Conservation (phyloP, 2,888 invertebrate species). For the Pachymerium ferrugineum region DNA sequence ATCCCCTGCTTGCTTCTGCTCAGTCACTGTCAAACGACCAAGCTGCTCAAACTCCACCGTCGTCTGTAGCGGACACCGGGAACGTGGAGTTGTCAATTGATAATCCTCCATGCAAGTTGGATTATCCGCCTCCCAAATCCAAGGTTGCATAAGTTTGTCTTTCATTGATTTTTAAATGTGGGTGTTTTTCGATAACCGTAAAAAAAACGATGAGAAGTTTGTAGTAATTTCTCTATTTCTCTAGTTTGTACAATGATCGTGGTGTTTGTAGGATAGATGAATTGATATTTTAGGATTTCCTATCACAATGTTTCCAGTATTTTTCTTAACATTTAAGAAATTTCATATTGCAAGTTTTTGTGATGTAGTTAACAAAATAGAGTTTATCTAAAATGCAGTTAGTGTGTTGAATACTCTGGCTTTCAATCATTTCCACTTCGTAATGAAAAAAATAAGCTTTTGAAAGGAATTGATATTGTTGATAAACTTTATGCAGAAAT, state of each 20-base stretch:
- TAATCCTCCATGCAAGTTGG: conserved; percentile 31
- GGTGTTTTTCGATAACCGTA: conserved; percentile 25
- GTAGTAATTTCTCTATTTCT: conserved; percentile 25
- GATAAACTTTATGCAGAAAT: conserved; percentile 23
- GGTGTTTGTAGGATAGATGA: conserved; percentile 27
- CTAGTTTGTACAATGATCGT: conserved; percentile 27
- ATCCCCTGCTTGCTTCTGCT: conserved; percentile 37
- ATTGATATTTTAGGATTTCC: conserved; percentile 27
- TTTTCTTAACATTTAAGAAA: conserved; percentile 27
- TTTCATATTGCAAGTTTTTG: conserved; percentile 24
- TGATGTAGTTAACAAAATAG: conserved; percentile 24
- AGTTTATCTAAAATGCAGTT: conserved; percentile 3
- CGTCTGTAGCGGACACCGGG: conserved; percentile 20
- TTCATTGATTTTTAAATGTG: conserved; percentile 25
- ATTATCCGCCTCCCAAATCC: conserved; percentile 23
- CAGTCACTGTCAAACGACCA: conserved; percentile 33
- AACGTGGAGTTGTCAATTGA: background rate
- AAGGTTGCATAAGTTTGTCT: conserved; percentile 23
- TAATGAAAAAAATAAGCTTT: conserved; percentile 16
- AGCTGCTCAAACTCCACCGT: conserved; percentile 32
- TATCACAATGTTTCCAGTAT: conserved; percentile 25
- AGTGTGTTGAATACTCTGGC: conserved; percentile 6
- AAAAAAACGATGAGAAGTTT: conserved; percentile 15
- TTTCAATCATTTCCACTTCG: conserved; percentile 6
- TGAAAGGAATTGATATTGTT: conserved; percentile 24